Percentiles rank a stretch among this genome's conserved stretches.
Evolutionary conservation across 1,140 invertebrate genomes (phyloP).

Genomic region (Bradynema listronoti): DNA sequence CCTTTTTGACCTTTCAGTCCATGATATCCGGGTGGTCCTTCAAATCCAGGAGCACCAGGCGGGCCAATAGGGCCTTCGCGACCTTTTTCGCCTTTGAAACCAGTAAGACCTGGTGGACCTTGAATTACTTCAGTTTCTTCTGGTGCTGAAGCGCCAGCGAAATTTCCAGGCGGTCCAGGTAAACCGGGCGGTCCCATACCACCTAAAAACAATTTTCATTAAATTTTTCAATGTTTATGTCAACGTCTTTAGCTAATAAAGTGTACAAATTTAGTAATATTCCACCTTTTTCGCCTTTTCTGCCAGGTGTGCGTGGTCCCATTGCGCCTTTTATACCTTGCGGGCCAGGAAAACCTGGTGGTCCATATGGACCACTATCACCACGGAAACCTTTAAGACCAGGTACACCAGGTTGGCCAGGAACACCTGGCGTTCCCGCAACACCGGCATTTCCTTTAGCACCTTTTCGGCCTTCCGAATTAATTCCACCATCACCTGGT

Average conservation of each 20-base stretch:
- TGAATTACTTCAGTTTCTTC: conserved; percentile 56
- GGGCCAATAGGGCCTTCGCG: conserved; percentile 51
- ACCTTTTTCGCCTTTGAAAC: conserved; percentile 55
- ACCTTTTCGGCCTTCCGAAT: conserved; percentile 51
- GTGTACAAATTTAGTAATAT: no score
- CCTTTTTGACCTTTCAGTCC: conserved; percentile 55
- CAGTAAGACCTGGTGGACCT: conserved; percentile 43
- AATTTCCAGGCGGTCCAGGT: conserved; percentile 43
- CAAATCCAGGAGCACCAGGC: conserved; percentile 43
- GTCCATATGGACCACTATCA: conserved; percentile 49
- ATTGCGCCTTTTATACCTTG: conserved; percentile 47
- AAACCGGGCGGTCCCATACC: conserved; percentile 26
- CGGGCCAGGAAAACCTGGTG: conserved; percentile 51
- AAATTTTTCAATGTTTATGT: background rate
- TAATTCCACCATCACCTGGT: conserved; percentile 55
- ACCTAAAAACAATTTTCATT: background rate
- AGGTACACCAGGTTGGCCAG: conserved; percentile 28
- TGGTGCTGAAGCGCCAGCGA: conserved; percentile 40
- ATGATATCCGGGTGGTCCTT: conserved; percentile 50
- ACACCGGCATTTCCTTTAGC: conserved; percentile 39
- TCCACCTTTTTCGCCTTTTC: conserved; percentile 57
- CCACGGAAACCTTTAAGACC: conserved; percentile 54
- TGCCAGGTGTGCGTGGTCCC: conserved; percentile 52
- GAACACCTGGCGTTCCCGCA: conserved; percentile 40
- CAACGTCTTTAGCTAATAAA: conserved; percentile 17